Evolutionary conservation across 2,797 vertebrate genomes (phyloP), one percentile per base, ranked within the genome.

Genomic region (Catharus ustulatus): DNA sequence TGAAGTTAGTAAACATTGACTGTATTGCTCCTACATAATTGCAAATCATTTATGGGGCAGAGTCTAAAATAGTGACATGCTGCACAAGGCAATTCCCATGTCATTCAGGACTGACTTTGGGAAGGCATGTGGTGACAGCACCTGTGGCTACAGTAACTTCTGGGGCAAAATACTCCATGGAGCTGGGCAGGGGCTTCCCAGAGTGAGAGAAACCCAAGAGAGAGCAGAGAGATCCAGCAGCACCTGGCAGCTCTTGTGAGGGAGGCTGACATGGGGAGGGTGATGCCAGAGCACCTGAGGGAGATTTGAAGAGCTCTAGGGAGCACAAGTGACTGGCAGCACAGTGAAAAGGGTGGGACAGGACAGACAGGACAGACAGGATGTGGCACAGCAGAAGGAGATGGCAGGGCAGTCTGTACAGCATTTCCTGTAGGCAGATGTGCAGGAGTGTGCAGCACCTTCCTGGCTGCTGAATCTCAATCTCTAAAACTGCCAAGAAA

Each of bases 131-230:
- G 3, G 34, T 4, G 6, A 54, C 40, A 46, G 34, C 40, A 40
- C 15, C 16, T 1, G 6, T 42, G 34, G 24, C 11, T 59, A 42
- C 40, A 30, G 21, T 22, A 62, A 40, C 21, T 42, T 67, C 54
- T 6, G 12, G 12, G 17, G 10, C 29, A 54, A 22, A 74, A 34
- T 6, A 15, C 24, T 6, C 3, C 4, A 54, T 19, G 20, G 52
- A 52, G 8, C 21, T 43, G 0, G 0, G 38, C 38, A 59, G 10
- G 6, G 24, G 14, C 13, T 24, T 30, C 23, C 13, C n/a, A n/a
- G 45, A 51, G 15, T 14, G 32, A 58, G 36, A 9, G 38, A 45
- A 66, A 48, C 27, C 18, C 40, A 46, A 48, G 9, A 32, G 38
- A 34, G 30, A 23, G 40, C 15, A 38, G 20, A 69, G 30, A 54